These are phyloP conservation scores for Pangasius krempfi DNA, from an alignment of 2,797 vertebrate genomes.

Conservation along the genomic window DNA sequence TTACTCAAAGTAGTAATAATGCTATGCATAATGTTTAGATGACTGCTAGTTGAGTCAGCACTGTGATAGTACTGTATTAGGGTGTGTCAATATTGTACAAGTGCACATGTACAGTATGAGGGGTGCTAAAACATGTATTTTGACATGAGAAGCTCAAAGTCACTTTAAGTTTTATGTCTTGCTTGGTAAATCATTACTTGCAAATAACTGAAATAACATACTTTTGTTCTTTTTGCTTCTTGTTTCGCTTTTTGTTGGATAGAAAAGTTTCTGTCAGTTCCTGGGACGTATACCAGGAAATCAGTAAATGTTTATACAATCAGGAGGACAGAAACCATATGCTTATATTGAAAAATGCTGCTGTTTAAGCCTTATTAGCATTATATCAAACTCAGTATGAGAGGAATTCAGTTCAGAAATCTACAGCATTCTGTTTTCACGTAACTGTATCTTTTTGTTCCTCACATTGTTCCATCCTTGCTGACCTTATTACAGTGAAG, in stretches of 20 bases:
- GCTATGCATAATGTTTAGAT: background rate
- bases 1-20: background rate
- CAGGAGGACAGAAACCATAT: slow-evolving; percentile 4
- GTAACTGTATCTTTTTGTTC: background rate
- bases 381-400: background rate
- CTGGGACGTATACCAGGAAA: background rate
- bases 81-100: too few species aligned
- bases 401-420: background rate
- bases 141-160: too few species aligned
- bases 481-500: background rate
- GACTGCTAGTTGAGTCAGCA: too few species aligned
- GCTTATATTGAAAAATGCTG: background rate
- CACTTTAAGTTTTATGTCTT: too few species aligned
- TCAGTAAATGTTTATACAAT: background rate
- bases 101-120: too few species aligned
- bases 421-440: background rate
- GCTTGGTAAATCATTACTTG: too few species aligned
- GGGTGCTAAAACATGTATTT: too few species aligned
- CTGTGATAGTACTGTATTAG: too few species aligned
- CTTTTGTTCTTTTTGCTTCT: background rate
- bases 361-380: background rate
- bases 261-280: background rate
- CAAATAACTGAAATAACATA: too few species aligned
- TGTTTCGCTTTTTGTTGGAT: background rate
- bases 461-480: background rate